Conservation (phyloP, 2,797 vertebrate species). For the Neosilurus mollespiculum region DNA sequence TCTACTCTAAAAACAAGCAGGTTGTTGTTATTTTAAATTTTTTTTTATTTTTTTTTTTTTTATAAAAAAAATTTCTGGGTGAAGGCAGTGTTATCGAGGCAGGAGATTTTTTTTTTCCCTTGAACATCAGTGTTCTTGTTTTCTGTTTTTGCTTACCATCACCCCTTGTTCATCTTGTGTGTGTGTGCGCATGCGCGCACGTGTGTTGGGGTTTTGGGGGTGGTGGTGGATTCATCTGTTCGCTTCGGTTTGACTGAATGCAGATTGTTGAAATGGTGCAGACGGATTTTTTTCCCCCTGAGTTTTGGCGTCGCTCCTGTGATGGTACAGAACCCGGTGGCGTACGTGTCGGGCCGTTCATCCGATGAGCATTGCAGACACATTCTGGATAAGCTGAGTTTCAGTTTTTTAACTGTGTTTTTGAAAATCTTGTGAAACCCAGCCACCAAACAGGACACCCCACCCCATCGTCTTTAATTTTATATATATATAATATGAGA, state of each 20-base stretch:
- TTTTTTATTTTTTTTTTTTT: constrained; percentile 67
- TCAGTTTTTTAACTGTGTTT: constrained; percentile 36
- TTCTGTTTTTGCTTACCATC: too few species aligned
- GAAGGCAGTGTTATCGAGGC: constrained; percentile 68
- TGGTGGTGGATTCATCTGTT: too few species aligned
- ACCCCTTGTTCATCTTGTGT: constrained; percentile 60
- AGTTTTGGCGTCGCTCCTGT: constrained; percentile 9
- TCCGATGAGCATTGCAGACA: background rate
- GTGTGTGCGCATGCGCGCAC: too few species aligned
- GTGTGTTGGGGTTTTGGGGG: too few species aligned
- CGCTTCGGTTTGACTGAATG: background rate
- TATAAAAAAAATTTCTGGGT: too few species aligned
- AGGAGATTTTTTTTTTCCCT: constrained; percentile 43
- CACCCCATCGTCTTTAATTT: background rate
- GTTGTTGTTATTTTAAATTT: constrained; percentile 42
- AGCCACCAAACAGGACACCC: constrained; percentile 36
- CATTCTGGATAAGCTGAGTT: constrained; percentile 9
- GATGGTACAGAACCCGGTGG: background rate
- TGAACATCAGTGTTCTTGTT: too few species aligned
- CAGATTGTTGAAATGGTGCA: constrained; percentile 34
- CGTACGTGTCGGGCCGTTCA: background rate
- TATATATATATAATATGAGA: background rate
- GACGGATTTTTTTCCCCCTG: constrained; percentile 5
- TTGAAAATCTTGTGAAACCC: constrained; percentile 3
- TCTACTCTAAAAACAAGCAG: constrained; percentile 80